Evolutionary conservation across 2,113 vertebrate species (phyloP).

Genomic region (Rana temporaria): DNA sequence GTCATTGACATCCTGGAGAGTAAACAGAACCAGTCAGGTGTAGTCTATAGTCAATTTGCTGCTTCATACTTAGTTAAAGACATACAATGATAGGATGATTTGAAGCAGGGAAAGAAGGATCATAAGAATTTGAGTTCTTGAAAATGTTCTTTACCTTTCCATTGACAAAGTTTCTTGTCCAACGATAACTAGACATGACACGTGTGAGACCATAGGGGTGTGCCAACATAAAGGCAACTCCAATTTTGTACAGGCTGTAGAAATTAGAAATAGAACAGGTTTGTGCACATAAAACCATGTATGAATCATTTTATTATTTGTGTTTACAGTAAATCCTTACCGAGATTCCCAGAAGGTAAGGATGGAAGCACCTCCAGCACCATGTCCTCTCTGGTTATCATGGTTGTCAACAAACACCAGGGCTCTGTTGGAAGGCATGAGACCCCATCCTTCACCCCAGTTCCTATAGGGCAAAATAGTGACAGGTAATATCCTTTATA

Average conservation of each 20-base stretch:
- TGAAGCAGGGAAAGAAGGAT: no score
- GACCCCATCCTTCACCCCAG: conserved; percentile 94
- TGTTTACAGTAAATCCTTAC: conserved; percentile 58
- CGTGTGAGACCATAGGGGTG: conserved; percentile 89
- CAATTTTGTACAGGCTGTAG: conserved; percentile 88
- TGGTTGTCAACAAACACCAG: conserved; percentile 93
- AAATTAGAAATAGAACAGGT: background rate
- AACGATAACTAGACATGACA: conserved; percentile 93
- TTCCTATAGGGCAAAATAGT: conserved; percentile 72
- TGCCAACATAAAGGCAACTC: conserved; percentile 86
- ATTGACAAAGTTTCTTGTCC: conserved; percentile 80
- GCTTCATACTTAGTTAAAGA: no score
- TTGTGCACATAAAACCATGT: background rate
- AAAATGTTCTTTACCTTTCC: conserved; percentile 74
- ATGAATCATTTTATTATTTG: background rate
- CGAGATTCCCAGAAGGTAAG: conserved; percentile 89
- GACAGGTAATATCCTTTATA: background rate
- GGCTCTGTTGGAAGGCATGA: conserved; percentile 81
- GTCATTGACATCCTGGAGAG: conserved; percentile 83
- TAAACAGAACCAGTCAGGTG: background rate
- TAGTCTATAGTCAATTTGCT: no score
- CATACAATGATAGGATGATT: no score
- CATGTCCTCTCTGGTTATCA: conserved; percentile 91
- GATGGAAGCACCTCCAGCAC: conserved; percentile 85
- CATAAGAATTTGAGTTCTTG: background rate